Conservation (phyloP, 2,797 vertebrate genomes). For the Ptychadena robeensis region DNA sequence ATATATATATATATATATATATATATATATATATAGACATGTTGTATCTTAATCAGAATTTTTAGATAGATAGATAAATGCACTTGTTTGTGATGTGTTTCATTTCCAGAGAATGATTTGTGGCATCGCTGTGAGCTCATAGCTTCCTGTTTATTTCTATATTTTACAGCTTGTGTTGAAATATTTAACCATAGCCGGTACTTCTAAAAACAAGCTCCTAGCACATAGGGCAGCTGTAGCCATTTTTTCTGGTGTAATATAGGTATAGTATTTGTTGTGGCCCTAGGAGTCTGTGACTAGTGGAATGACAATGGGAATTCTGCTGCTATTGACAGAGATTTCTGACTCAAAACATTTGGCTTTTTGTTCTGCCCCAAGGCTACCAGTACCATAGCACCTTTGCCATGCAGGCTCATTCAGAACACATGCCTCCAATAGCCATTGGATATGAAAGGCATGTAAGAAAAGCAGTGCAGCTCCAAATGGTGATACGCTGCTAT, state of each 20-base stretch:
- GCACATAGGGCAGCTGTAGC: background rate
- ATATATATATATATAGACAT: background rate
- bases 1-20: background rate
- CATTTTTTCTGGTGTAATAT: background rate
- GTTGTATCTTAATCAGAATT: too few species aligned
- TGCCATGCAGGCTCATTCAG: too few species aligned
- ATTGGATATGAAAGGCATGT: too few species aligned
- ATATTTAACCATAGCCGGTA: slow-evolving; percentile 1
- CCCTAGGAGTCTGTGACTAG: background rate
- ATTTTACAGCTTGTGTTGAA: slow-evolving; percentile 10
- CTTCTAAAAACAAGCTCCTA: background rate
- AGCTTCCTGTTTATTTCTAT: slow-evolving; percentile 31
- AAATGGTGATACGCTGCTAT: too few species aligned
- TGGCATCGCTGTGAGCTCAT: background rate
- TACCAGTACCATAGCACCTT: too few species aligned
- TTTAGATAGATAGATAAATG: background rate
- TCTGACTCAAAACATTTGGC: too few species aligned
- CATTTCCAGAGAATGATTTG: slow-evolving; percentile 8
- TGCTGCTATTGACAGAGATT: too few species aligned
- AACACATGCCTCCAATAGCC: too few species aligned
- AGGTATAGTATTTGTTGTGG: too few species aligned
- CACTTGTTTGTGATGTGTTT: background rate
- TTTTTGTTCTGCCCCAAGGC: too few species aligned
- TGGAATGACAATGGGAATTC: too few species aligned
- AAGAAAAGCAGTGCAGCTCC: too few species aligned